phyloP scores from a whole-genome alignment of 2,797 vertebrate species.

The Discoglossus pictus region DNA sequence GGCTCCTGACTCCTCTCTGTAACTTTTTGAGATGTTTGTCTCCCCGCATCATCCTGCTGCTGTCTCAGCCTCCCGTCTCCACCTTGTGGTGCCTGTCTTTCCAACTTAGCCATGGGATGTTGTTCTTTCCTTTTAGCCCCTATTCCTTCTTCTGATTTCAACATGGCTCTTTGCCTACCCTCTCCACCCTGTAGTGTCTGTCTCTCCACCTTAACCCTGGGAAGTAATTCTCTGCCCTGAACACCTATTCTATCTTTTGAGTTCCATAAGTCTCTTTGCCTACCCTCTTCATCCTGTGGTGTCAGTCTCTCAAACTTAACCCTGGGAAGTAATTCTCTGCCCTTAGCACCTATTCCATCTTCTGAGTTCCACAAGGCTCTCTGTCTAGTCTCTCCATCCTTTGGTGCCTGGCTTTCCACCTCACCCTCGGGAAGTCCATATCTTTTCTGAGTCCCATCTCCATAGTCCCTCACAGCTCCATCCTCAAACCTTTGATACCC shows the following conservation, averaged over 20 bases:
- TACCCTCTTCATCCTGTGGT: neutral
- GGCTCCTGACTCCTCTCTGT: neutral
- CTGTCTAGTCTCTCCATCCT: neutral
- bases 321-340: neutral
- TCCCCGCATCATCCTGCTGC: neutral
- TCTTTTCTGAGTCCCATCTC: too few relatives aligned
- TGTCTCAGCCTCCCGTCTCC: neutral
- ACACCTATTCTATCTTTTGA: neutral
- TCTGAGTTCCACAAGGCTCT: neutral
- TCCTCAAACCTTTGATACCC: too few relatives aligned
- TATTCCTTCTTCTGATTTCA: neutral
- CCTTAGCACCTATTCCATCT: neutral
- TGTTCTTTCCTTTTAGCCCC: neutral
- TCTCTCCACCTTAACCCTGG: neutral
- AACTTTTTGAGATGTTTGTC: neutral
- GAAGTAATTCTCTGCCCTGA: neutral
- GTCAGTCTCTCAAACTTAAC: neutral
- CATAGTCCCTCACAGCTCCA: neutral
- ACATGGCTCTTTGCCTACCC: neutral
- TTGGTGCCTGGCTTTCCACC: neutral
- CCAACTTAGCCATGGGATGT: neutral
- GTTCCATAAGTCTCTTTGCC: neutral
- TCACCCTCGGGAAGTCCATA: neutral
- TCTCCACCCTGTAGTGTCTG: neutral
- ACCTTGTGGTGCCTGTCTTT: neutral